Evolutionary conservation across 2,113 vertebrate genomes (phyloP), one percentile per base, ranked within the genome.

Genomic region (Trochalopteron elliotii): DNA sequence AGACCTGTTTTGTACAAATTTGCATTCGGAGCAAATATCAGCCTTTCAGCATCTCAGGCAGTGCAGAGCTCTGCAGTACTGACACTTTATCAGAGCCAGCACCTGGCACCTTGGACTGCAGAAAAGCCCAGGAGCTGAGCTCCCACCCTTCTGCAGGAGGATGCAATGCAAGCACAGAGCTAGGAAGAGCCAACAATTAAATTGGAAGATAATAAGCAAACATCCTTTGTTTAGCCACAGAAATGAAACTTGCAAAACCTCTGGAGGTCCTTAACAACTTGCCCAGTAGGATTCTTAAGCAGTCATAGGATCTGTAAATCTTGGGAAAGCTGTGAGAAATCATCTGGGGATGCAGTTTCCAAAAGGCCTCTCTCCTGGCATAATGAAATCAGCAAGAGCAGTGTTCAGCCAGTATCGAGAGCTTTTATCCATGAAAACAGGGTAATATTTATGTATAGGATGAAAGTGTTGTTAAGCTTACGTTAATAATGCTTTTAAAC

Each of bases 391-490:
- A 72, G 49, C 33, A 49, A 83, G 52, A 91, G 21, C 13, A 39
- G 50, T 19, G 76, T 65, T 92, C 56, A 89, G 82, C 19, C 64
- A 88, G 39, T 11, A 52, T 5, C 24, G 79, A 86, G 69, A 86
- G 76, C 76, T 90, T 88, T 94, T 70, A 93, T 47, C 93, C 83
- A 52, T 7, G 76, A 94, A 93, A 97, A 83, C 23, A 83, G 56
- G 52, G 15, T 71, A 92, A 88, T 93, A 94, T 94, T 96, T 94
- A 90, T 84, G 92, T 93, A 52, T 23, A 70, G 15, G 68, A 90
- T 83, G 39, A n/a, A 85, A 80, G 64, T 67, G 87, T 68, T 83
- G 68, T 90, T 88, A 96, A 82, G 88, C 83, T 95, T 21, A 74
- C 0, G 0, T 44, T 93, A 92, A 90, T 93, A 96, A 94, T 87